Percentiles rank a stretch among this genome's conserved stretches.
phyloP scores from a whole-genome alignment of 2,888 invertebrate species.

The Ecdyonurus torrentis region DNA sequence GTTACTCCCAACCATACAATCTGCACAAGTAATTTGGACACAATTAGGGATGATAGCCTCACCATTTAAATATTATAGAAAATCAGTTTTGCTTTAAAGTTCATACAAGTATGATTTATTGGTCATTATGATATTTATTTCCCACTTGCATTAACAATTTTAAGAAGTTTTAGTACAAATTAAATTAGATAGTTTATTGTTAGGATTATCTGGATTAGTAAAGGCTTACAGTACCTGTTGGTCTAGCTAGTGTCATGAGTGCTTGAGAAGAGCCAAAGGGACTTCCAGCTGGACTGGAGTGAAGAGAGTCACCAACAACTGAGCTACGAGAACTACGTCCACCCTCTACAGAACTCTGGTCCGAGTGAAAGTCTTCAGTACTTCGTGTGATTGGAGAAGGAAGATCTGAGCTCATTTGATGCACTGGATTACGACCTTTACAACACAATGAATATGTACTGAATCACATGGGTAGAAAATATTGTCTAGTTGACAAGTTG shows the following conservation, averaged over 20 bases:
- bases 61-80: too few relatives aligned
- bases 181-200: too few relatives aligned
- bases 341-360: not conserved
- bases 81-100: not conserved
- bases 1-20: not conserved
- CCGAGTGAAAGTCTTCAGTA: slow-evolving; percentile 1
- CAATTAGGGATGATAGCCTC: too few relatives aligned
- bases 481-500: too few relatives aligned
- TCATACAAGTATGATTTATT: not conserved
- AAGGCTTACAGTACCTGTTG: too few relatives aligned
- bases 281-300: not conserved
- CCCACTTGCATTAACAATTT: too few relatives aligned
- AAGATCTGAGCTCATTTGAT: not conserved
- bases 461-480: too few relatives aligned
- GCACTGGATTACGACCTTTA: not conserved
- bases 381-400: not conserved
- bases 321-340: not conserved
- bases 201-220: too few relatives aligned
- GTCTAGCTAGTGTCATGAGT: not conserved
- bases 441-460: too few relatives aligned
- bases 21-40: not conserved
- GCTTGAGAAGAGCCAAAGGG: not conserved
- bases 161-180: too few relatives aligned
- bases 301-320: not conserved
- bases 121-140: too few relatives aligned